Evolutionary conservation across 2,113 vertebrate genomes (phyloP).

Genomic region (Pycnonotus jocosus): DNA sequence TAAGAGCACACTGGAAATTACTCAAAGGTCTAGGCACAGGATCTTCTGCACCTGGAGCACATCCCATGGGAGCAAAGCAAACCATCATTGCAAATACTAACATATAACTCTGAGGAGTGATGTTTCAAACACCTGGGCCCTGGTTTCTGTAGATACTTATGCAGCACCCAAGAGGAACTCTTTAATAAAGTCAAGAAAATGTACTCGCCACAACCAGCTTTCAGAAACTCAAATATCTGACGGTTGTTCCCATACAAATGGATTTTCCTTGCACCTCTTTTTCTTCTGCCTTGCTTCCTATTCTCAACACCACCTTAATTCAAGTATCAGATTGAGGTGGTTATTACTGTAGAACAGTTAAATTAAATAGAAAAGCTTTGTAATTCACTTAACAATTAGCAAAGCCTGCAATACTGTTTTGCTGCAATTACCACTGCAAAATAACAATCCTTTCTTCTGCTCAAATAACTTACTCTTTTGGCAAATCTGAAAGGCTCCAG

Average conservation of each 20-base stretch:
- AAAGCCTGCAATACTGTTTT: background rate
- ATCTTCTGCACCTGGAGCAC: background rate
- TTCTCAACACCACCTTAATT: background rate
- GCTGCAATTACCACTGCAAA: background rate
- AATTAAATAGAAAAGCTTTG: background rate
- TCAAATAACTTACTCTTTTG: background rate
- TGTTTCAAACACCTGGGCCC: background rate
- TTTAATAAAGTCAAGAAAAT: background rate
- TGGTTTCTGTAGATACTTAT: background rate
- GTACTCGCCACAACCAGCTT: background rate
- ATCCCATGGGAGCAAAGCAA: background rate
- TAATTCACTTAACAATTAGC: background rate
- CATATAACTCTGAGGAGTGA: background rate
- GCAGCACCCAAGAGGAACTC: background rate
- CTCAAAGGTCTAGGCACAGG: background rate
- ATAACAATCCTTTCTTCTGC: background rate
- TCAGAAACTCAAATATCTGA: background rate
- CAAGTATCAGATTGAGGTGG: background rate
- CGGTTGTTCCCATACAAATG: background rate
- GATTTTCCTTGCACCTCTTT: background rate
- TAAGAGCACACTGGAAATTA: background rate
- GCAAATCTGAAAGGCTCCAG: background rate
- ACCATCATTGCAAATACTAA: background rate
- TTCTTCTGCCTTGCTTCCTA: background rate
- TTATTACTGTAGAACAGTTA: background rate